Percentiles rank a stretch among this genome's conserved stretches.
These are phyloP conservation scores for Stylophora pistillata DNA, from an alignment of 64 coral and sea anemone species.

Conservation along the genomic window DNA sequence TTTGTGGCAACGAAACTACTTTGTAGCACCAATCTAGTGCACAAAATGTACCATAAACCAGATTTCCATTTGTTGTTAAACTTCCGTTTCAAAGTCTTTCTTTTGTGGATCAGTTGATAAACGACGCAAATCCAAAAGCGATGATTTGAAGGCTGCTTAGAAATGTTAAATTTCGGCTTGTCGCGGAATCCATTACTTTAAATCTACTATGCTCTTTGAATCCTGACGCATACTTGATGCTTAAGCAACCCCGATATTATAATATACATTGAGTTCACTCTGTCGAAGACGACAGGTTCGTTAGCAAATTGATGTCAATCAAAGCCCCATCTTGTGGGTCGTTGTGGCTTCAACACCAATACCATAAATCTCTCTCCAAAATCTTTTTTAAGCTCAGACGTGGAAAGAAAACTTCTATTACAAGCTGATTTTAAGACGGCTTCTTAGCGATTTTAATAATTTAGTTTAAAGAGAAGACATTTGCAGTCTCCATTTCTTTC, in stretches of 20 bases:
- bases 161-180: neutral
- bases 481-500: neutral
- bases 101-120: neutral
- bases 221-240: neutral
- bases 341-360: neutral
- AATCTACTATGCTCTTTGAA: neutral
- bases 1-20: neutral
- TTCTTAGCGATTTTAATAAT: neutral
- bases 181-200: neutral
- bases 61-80: neutral
- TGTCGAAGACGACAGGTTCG: neutral
- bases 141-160: neutral
- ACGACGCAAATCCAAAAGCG: neutral
- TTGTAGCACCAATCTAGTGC: neutral
- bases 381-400: neutral
- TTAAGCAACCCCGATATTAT: neutral
- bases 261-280: neutral
- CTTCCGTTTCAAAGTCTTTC: neutral
- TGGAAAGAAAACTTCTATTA: neutral
- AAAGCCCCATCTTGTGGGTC: conserved; percentile 5
- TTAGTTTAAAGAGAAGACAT: neutral
- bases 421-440: neutral
- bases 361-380: neutral
- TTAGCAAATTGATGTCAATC: conserved; percentile 16
- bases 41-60: neutral